Evolutionary conservation across 2,113 vertebrate species (phyloP).

Genomic region (Neotoma lepida): DNA sequence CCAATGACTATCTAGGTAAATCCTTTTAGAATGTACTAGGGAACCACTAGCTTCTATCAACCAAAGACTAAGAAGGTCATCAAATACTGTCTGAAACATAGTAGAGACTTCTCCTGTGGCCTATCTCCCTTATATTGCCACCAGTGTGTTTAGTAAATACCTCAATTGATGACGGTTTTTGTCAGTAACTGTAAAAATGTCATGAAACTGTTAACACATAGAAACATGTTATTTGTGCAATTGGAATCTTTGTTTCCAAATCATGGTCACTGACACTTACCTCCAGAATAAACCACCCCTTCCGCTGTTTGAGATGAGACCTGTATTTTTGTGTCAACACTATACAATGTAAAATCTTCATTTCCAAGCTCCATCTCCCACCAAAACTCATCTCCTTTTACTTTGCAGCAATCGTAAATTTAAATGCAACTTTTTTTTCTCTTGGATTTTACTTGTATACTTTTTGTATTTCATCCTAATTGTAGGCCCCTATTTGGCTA

Average conservation of each 20-base stretch:
- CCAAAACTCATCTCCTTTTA: background rate
- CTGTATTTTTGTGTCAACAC: background rate
- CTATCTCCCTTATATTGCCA: background rate
- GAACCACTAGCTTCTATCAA: background rate
- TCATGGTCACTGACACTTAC: background rate
- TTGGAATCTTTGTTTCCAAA: background rate
- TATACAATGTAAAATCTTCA: background rate
- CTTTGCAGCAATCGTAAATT: background rate
- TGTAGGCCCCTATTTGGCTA: background rate
- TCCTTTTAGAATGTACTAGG: background rate
- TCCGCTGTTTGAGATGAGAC: background rate
- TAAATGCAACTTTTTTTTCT: background rate
- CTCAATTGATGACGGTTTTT: background rate
- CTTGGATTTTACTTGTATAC: background rate
- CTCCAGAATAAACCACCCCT: background rate
- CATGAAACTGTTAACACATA: background rate
- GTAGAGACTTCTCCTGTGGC: background rate
- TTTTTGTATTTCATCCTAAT: conserved; percentile 20
- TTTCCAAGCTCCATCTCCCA: background rate
- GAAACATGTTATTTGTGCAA: background rate
- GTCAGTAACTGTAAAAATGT: background rate
- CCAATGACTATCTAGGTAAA: background rate
- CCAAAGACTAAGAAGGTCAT: background rate
- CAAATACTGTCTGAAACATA: background rate
- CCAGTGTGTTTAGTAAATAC: background rate